A percentile compares a stretch with the other conserved stretches of the same genome.
phyloP scores from a whole-genome alignment of 2,113 vertebrate genomes.

The Salvelinus fontinalis region DNA sequence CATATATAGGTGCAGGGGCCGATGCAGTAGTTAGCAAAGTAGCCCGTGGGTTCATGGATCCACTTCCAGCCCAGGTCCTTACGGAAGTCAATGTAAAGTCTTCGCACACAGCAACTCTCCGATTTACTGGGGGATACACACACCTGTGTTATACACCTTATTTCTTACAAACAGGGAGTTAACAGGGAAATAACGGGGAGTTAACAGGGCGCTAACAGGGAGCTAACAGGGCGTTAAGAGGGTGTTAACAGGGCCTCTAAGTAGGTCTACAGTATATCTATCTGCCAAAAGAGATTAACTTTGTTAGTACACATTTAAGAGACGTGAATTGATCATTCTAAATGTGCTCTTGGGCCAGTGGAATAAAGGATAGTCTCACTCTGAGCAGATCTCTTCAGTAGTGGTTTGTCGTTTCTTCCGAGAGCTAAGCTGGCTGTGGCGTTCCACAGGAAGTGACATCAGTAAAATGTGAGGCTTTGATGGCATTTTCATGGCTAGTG shows the following conservation, averaged over 20 bases:
- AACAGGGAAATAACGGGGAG: neutral
- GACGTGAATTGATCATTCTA: neutral
- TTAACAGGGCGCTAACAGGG: too few relatives aligned
- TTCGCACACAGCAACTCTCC: conserved; percentile 75
- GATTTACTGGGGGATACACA: conserved; percentile 48
- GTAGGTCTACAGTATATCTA: too few relatives aligned
- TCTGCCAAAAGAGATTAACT: too few relatives aligned
- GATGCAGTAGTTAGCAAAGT: conserved; percentile 80
- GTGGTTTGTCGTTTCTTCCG: conserved; percentile 24
- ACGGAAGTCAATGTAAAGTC: conserved; percentile 80
- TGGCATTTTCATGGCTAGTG: conserved; percentile 13
- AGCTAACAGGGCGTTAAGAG: too few relatives aligned
- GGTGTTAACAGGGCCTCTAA: too few relatives aligned
- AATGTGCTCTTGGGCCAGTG: neutral
- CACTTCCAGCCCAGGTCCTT: conserved; percentile 82
- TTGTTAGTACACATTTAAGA: too few relatives aligned
- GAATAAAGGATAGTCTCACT: conserved; percentile 16
- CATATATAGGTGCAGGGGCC: conserved; percentile 82
- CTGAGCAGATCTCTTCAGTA: conserved; percentile 26
- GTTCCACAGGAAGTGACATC: conserved; percentile 64
- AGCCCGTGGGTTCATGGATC: conserved; percentile 81
- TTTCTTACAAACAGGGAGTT: conserved; percentile 3
- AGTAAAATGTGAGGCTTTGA: conserved; percentile 69
- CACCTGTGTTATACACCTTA: too few relatives aligned
- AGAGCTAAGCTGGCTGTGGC: conserved; percentile 8